A percentile compares a stretch with the other conserved stretches of the same genome.
phyloP scores from a whole-genome alignment of 1,140 invertebrate genomes.

The Sesamia nonagrioides region DNA sequence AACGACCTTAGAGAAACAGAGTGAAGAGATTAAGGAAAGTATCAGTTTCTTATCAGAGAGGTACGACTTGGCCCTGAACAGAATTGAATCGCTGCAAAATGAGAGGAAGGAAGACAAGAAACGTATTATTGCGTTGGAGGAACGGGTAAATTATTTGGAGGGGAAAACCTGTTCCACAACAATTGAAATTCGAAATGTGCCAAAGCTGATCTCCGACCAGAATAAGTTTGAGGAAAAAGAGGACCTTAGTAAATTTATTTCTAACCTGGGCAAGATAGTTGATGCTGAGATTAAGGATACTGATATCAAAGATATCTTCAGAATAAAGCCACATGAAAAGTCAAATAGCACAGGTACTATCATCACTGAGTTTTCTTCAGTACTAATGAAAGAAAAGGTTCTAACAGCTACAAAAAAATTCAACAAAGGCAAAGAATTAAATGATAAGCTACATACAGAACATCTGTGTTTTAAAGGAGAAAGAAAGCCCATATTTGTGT shows the following conservation, averaged over 20 bases:
- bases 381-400: not conserved
- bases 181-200: conserved; percentile 8
- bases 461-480: not conserved
- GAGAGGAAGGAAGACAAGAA: not conserved
- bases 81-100: not conserved
- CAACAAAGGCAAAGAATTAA: not conserved
- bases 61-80: not conserved
- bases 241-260: not conserved
- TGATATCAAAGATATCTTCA: conserved; percentile 2
- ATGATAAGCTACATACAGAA: not conserved
- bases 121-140: not conserved
- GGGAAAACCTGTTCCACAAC: not conserved
- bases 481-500: conserved; percentile 5
- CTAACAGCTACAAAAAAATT: conserved; percentile 9
- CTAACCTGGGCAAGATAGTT: not conserved
- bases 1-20: not conserved
- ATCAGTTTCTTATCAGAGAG: conserved; percentile 16
- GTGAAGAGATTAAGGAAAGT: conserved; percentile 3
- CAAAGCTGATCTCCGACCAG: conserved; percentile 9
- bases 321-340: conserved; percentile 16
- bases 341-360: conserved; percentile 7
- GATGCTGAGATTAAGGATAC: not conserved
- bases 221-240: conserved; percentile 9
- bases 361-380: conserved; percentile 4
- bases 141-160: conserved; percentile 3